Conservation (phyloP, 2,797 vertebrate species). For the Syndactyla subalaris region DNA sequence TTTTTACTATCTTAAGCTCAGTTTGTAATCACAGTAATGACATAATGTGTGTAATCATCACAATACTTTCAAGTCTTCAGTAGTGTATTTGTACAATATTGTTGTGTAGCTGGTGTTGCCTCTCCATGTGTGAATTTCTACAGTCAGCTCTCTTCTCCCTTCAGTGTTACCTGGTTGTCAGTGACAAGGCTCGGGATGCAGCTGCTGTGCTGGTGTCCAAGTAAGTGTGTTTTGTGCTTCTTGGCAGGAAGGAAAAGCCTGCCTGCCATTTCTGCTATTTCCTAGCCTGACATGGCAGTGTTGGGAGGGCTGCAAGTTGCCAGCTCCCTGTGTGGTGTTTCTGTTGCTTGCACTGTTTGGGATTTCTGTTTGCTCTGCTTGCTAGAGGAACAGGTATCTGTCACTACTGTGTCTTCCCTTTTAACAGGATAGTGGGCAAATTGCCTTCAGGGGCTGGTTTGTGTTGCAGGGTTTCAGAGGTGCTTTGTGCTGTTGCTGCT, state of each 20-base stretch:
- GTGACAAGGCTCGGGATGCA: slow-evolving; percentile 88
- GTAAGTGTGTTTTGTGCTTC: slow-evolving; percentile 81
- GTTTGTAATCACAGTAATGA: background rate
- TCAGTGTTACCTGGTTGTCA: slow-evolving; percentile 90
- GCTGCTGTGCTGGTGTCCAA: slow-evolving; percentile 93
- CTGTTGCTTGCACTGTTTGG: background rate
- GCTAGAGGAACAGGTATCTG: background rate
- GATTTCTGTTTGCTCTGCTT: background rate
- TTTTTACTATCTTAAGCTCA: background rate
- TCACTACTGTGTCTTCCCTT: background rate
- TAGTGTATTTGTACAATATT: background rate
- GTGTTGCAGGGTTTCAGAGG: background rate
- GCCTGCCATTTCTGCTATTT: background rate
- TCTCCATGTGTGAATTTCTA: background rate
- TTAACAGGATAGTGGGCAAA: background rate
- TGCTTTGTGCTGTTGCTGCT: background rate
- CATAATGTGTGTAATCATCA: background rate
- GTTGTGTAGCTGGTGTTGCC: background rate
- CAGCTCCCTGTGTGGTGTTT: background rate
- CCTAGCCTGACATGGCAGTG: background rate
- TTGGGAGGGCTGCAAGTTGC: background rate
- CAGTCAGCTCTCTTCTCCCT: slow-evolving; percentile 39
- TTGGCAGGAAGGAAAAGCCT: background rate
- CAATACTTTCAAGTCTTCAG: background rate
- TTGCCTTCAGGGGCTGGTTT: background rate